Conservation (phyloP, 2,888 invertebrate species). For the Neelides folsomi region DNA sequence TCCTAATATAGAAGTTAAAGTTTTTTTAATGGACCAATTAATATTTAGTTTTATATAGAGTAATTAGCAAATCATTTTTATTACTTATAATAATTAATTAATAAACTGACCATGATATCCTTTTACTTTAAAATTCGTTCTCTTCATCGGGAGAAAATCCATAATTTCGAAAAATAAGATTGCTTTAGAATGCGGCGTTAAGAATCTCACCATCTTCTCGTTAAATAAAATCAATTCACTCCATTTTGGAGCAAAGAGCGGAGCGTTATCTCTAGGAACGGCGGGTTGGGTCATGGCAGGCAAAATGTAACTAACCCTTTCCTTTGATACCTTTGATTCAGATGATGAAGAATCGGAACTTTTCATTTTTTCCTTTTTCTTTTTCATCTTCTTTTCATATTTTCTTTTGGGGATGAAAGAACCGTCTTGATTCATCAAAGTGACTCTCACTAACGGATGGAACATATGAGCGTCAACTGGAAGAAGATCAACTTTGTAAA, state of each 20-base stretch:
- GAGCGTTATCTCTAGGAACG: constrained; percentile 39
- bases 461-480: constrained; percentile 46
- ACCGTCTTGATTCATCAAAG: constrained; percentile 40
- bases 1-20: constrained; percentile 35
- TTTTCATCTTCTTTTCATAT: constrained; percentile 47
- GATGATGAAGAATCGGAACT: constrained; percentile 35
- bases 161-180: constrained; percentile 45
- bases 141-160: constrained; percentile 41
- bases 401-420: constrained; percentile 1
- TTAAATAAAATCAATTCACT: constrained; percentile 53
- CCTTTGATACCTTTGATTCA: not conserved
- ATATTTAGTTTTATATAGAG: too few species aligned
- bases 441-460: constrained; percentile 51
- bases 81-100: not conserved
- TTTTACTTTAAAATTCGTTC: constrained; percentile 33
- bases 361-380: constrained; percentile 46
- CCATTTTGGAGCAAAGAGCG: constrained; percentile 44
- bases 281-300: constrained; percentile 50
- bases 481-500: constrained; percentile 49
- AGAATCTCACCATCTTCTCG: constrained; percentile 43
- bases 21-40: too few species aligned
- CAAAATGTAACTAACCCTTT: constrained; percentile 38
- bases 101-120: constrained; percentile 15
- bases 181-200: constrained; percentile 37
- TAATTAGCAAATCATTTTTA: not conserved